These are phyloP conservation scores for Drosophila ustulata DNA, from an alignment of 2,888 invertebrate genomes.

Conservation along the genomic window DNA sequence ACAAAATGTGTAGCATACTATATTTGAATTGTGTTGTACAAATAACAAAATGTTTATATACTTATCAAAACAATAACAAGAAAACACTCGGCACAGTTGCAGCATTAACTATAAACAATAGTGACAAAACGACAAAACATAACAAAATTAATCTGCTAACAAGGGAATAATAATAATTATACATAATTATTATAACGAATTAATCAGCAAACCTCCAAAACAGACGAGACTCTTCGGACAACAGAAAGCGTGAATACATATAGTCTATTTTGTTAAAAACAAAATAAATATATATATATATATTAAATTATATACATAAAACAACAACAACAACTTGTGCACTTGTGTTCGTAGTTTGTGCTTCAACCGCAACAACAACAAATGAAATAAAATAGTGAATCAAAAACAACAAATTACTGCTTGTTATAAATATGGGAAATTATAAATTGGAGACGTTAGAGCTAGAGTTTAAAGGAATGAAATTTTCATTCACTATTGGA, in stretches of 20 bases:
- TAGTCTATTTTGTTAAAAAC: slow-evolving; percentile 59
- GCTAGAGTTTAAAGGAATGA: no score
- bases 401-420: slow-evolving; percentile 12
- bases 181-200: slow-evolving; percentile 3
- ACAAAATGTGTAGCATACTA: slow-evolving; percentile 57
- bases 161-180: slow-evolving; percentile 42
- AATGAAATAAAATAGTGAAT: slow-evolving; percentile 59
- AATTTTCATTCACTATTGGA: no score
- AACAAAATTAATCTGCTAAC: slow-evolving; percentile 31
- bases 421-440: not conserved
- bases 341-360: slow-evolving; percentile 67
- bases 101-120: slow-evolving; percentile 8
- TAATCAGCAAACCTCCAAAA: slow-evolving; percentile 24
- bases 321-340: slow-evolving; percentile 53
- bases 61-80: slow-evolving; percentile 47
- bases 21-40: slow-evolving; percentile 58
- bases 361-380: slow-evolving; percentile 49
- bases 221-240: slow-evolving; percentile 8
- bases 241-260: slow-evolving; percentile 10
- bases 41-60: slow-evolving; percentile 51
- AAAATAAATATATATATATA: slow-evolving; percentile 32
- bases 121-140: not conserved
- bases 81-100: slow-evolving; percentile 42
- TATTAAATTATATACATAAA: slow-evolving; percentile 40
- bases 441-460: not conserved